Base-by-base conservation (phyloP, 1,140 invertebrate genomes). In the Stenopsyche tienmushanensis region DNA sequence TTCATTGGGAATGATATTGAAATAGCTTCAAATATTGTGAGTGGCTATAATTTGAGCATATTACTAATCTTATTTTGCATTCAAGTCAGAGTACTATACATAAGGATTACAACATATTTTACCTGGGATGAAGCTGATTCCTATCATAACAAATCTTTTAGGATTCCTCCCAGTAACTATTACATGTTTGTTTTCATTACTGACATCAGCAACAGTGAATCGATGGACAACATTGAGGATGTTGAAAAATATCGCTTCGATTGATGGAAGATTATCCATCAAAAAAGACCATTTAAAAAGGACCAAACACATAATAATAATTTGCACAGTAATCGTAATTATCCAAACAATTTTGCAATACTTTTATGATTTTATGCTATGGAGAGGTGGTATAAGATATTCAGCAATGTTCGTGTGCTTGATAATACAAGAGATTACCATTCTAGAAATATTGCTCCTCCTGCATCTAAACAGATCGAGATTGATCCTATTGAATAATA, bases 241-340 rank as follows among this genome's bases (percentile, higher is more conserved):
- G 1, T 10, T 52, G 20, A 24, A 52, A 3, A 52, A 52, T 25
- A 25, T 52, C 3, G 29, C 10, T 26, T 52, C 55, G 7, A 25
- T 69, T 8, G 66, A 69, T 41, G 50, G 47, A 47, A 55, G 65
- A 20, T 58, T 69, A 1, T 13, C 3, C 21, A 65, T 69, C n/a
- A 21, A 54, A 34, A 10, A 10, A 2, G 62, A 26, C 2, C n/a
- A 57, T n/a, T 62, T 65, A 29, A 47, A 69, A 15, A 69, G 29
- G 44, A 25, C 47, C 25, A 29, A 58, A 21, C 45, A 53, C 3
- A 69, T 55, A 50, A 49, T 65, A 10, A 15, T 58, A 13, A 24
- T 57, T 21, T 2, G 20, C 2, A 39, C 39, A 21, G 24, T 65
- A 7, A 24, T 15, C n/a, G 25, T 65, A 55, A 21, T 55, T 23